These are phyloP conservation scores for Isotomurus palustris DNA, from an alignment of 2,888 invertebrate species.

Conservation along the genomic window DNA sequence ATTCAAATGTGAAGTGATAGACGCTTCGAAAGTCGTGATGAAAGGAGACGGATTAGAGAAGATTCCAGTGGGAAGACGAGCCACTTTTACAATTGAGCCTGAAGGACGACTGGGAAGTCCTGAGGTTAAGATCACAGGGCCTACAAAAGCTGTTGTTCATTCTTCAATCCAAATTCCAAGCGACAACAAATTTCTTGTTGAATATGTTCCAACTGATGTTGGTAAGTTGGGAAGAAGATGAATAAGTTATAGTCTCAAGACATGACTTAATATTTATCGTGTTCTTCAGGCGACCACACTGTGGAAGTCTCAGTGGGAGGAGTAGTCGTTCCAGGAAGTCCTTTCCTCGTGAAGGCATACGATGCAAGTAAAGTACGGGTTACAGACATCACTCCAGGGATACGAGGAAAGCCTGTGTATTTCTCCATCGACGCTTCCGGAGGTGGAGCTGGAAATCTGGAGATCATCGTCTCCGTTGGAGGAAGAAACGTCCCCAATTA, in stretches of 20 bases:
- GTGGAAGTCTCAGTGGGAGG: slow-evolving; percentile 70
- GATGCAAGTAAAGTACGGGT: slow-evolving; percentile 92
- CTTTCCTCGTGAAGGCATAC: slow-evolving; percentile 92
- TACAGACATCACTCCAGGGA: slow-evolving; percentile 83
- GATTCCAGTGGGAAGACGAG: slow-evolving; percentile 77
- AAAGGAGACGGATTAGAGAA: slow-evolving; percentile 78
- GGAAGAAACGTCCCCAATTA: slow-evolving; percentile 97
- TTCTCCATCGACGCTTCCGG: slow-evolving; percentile 76
- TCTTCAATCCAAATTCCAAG: slow-evolving; percentile 52
- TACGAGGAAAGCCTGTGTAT: slow-evolving; percentile 86
- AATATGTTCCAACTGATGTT: slow-evolving; percentile 80
- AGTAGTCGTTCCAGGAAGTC: slow-evolving; percentile 84
- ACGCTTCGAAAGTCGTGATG: slow-evolving; percentile 77
- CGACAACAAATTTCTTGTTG: slow-evolving; percentile 51
- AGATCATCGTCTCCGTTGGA: slow-evolving; percentile 94
- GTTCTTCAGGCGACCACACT: slow-evolving; percentile 68
- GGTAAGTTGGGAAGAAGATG: slow-evolving; percentile 54
- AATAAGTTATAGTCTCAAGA: neutral
- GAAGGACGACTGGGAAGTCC: slow-evolving; percentile 64
- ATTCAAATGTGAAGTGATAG: slow-evolving; percentile 71
- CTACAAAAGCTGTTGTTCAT: slow-evolving; percentile 66
- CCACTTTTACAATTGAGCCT: slow-evolving; percentile 82
- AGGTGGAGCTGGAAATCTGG: slow-evolving; percentile 88
- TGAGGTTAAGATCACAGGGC: slow-evolving; percentile 73
- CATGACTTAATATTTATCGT: neutral